Evolutionary conservation across 2,888 invertebrate species (phyloP).

Genomic region (Melanotus villosus): DNA sequence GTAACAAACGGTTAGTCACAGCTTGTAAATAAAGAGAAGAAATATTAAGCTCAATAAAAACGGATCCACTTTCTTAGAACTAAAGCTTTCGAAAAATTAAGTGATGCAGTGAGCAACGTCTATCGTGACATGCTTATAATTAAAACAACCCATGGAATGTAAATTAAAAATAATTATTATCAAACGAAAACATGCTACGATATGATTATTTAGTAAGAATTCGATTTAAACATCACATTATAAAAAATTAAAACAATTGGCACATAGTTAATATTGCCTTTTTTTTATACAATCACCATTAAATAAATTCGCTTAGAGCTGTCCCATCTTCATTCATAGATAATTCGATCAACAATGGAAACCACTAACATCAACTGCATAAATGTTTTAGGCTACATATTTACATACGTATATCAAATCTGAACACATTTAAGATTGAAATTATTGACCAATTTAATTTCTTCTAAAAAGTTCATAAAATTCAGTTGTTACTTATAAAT

Average conservation of each 20-base stretch:
- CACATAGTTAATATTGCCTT: conserved; percentile 24
- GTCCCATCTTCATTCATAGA: conserved; percentile 10
- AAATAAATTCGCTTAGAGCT: conserved; percentile 29
- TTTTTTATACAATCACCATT: conserved; percentile 15
- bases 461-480: conserved; percentile 40
- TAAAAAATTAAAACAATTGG: conserved; percentile 15
- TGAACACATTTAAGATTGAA: conserved; percentile 50
- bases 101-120: neutral
- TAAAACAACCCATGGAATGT: conserved; percentile 35
- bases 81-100: conserved; percentile 2
- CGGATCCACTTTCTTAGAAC: conserved; percentile 28
- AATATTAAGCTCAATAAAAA: conserved; percentile 40
- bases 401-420: conserved; percentile 49
- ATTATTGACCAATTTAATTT: conserved; percentile 47
- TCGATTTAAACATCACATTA: conserved; percentile 7
- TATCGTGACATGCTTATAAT: conserved; percentile 26
- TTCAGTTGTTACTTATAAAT: conserved; percentile 25
- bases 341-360: conserved; percentile 27
- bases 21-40: conserved; percentile 18
- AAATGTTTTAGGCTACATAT: conserved; percentile 41
- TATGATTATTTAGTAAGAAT: conserved; percentile 25
- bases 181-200: conserved; percentile 35
- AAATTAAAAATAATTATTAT: neutral
- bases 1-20: conserved; percentile 28
- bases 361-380: conserved; percentile 40